phyloP scores from a whole-genome alignment of 2,113 vertebrate species.

The Laticauda laticaudata region DNA sequence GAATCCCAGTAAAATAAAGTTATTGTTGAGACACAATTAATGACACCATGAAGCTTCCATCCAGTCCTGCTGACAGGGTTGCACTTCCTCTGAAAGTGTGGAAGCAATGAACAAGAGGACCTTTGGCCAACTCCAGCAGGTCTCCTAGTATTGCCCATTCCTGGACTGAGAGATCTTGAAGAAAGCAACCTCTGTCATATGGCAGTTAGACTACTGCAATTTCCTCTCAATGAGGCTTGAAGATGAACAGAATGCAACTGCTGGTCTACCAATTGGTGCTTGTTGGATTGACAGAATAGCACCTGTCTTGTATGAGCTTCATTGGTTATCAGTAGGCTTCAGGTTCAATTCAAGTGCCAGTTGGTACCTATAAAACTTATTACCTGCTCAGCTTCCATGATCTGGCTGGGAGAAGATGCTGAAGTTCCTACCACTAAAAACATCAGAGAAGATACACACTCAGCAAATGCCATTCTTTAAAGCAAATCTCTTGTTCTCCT shows the following conservation, averaged over 20 bases:
- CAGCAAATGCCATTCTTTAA: background rate
- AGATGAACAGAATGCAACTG: background rate
- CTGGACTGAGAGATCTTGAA: background rate
- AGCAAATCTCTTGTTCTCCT: background rate
- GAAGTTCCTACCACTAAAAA: background rate
- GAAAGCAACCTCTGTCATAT: background rate
- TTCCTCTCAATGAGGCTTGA: background rate
- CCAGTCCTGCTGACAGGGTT: background rate
- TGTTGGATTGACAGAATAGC: background rate
- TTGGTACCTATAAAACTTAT: background rate
- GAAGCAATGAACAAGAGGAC: background rate
- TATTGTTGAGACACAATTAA: background rate
- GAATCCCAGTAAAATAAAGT: background rate
- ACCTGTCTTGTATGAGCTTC: background rate
- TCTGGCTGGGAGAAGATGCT: background rate
- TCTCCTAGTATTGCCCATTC: background rate
- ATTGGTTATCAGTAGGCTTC: background rate
- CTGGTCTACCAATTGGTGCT: background rate
- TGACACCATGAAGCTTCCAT: background rate
- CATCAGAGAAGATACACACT: background rate
- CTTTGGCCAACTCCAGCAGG: background rate
- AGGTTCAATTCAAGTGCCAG: background rate
- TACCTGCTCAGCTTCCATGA: background rate
- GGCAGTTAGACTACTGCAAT: background rate
- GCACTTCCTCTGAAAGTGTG: background rate